phyloP scores from a whole-genome alignment of 2,113 vertebrate species.

The Laticauda colubrina region DNA sequence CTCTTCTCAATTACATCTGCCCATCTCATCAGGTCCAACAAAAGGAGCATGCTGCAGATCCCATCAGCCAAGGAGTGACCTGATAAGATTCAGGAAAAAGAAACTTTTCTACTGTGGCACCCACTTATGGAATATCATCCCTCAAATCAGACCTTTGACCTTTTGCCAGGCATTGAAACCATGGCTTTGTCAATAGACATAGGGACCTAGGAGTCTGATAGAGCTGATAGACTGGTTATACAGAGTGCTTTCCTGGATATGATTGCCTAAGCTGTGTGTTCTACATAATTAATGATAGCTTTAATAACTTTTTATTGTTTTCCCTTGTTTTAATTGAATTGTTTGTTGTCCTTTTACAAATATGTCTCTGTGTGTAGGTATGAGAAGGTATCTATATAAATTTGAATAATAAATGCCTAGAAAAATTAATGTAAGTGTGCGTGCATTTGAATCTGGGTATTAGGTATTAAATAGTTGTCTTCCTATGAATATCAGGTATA shows the following conservation, averaged over 20 bases:
- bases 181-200: neutral
- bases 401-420: neutral
- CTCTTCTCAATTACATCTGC: neutral
- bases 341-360: neutral
- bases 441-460: slow-evolving; percentile 1
- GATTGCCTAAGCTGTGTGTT: neutral
- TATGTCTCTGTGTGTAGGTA: neutral
- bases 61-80: neutral
- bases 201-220: neutral
- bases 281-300: neutral
- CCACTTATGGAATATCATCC: neutral
- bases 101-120: neutral
- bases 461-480: neutral
- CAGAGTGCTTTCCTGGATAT: neutral
- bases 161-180: neutral
- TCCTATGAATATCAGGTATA: slow-evolving; percentile 1
- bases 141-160: neutral
- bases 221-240: neutral
- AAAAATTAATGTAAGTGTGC: neutral
- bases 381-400: neutral
- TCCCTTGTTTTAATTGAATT: neutral
- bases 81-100: neutral
- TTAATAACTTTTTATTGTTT: neutral
- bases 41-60: neutral
- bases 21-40: neutral